These are phyloP conservation scores for Meiosimyza platycephala DNA, from an alignment of 2,888 invertebrate genomes.

Conservation along the genomic window DNA sequence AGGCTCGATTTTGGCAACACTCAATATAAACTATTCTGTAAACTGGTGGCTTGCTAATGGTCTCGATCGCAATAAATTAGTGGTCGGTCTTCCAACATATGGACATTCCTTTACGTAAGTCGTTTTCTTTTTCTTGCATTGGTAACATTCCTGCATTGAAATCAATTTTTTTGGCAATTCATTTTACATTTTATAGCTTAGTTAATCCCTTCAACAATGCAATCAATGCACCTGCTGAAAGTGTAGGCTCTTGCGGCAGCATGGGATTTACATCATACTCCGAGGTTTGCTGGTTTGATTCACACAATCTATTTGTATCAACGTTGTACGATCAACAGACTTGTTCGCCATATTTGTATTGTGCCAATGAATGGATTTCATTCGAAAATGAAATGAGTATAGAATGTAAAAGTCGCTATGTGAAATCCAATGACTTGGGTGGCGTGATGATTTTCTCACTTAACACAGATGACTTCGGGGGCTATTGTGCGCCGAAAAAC, in stretches of 20 bases:
- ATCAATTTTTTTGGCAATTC: background rate
- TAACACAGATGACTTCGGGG: constrained; percentile 80
- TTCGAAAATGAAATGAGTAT: constrained; percentile 82
- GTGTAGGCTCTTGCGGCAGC: constrained; percentile 76
- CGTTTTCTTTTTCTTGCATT: background rate
- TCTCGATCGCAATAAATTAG: constrained; percentile 80
- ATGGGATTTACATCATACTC: constrained; percentile 79
- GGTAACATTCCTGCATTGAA: background rate
- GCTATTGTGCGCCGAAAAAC: constrained; percentile 67
- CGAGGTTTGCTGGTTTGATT: constrained; percentile 76
- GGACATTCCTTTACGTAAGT: constrained; percentile 81
- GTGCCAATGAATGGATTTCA: constrained; percentile 82
- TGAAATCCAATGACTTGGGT: constrained; percentile 74
- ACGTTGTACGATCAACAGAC: constrained; percentile 75
- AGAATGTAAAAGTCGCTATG: constrained; percentile 74
- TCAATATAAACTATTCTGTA: constrained; percentile 86
- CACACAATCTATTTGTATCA: constrained; percentile 68
- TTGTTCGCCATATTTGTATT: constrained; percentile 81
- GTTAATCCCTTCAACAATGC: constrained; percentile 75
- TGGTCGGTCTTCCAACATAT: constrained; percentile 89
- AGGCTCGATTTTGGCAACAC: constrained; percentile 73
- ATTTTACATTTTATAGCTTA: constrained; percentile 67
- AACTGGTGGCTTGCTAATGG: constrained; percentile 82
- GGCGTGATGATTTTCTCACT: constrained; percentile 89
- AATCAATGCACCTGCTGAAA: constrained; percentile 78